Evolutionary conservation across 1,140 invertebrate genomes (phyloP).

Genomic region (Ceratina calcarata): DNA sequence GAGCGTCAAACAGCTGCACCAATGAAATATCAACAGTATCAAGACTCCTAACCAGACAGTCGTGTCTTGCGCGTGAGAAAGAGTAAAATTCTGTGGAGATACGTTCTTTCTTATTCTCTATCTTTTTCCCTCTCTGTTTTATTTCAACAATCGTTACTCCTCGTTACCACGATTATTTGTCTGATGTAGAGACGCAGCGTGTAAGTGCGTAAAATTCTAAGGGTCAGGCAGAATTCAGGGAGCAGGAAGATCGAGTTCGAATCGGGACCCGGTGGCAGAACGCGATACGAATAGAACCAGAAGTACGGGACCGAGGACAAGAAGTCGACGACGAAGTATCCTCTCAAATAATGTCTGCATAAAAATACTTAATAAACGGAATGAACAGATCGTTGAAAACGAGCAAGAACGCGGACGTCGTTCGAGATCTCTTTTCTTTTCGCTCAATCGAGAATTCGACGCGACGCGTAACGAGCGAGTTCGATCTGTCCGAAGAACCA

Average conservation of each 20-base stretch:
- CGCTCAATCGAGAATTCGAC: too few species aligned
- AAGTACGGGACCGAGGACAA: constrained; percentile 68
- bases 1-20: constrained; percentile 69
- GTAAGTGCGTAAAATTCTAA: constrained; percentile 64
- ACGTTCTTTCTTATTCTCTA: constrained; percentile 14
- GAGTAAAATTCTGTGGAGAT: constrained; percentile 53
- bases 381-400: neutral
- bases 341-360: constrained; percentile 64
- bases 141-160: neutral
- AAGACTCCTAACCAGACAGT: constrained; percentile 64
- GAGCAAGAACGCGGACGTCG: too few species aligned
- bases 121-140: neutral
- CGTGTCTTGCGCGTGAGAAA: constrained; percentile 50
- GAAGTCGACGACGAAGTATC: constrained; percentile 68
- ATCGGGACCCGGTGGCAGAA: constrained; percentile 45
- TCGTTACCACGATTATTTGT: constrained; percentile 60
- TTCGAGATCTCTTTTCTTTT: too few species aligned
- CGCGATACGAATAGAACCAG: constrained; percentile 57
- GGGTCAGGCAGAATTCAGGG: constrained; percentile 60
- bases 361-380: constrained; percentile 17
- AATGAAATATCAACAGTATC: constrained; percentile 69
- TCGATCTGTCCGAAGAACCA: too few species aligned
- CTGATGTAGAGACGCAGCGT: constrained; percentile 62
- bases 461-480: too few species aligned
- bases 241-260: constrained; percentile 60